phyloP scores from a whole-genome alignment of 1,140 invertebrate species.

The Conus betulinus region DNA sequence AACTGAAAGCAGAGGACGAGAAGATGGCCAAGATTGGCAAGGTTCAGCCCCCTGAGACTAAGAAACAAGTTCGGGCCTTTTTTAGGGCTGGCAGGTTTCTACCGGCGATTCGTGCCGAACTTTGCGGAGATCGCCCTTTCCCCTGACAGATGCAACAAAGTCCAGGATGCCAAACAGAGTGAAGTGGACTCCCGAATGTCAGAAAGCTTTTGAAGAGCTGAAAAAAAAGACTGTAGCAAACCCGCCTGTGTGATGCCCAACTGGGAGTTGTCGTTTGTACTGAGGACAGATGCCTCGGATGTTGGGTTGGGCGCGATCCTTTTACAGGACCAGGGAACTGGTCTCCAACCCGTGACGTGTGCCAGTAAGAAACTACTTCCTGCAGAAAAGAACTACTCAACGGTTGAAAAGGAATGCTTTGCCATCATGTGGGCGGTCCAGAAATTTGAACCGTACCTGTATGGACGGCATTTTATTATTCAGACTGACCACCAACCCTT shows the following conservation, averaged over 20 bases:
- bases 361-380: slow-evolving; percentile 51
- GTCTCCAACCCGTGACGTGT: slow-evolving; percentile 50
- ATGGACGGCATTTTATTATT: slow-evolving; percentile 76
- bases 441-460: slow-evolving; percentile 72
- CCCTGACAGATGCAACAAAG: slow-evolving; percentile 58
- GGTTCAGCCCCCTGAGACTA: slow-evolving; percentile 62
- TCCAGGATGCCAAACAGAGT: slow-evolving; percentile 28
- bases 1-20: neutral
- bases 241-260: slow-evolving; percentile 56
- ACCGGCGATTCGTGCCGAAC: slow-evolving; percentile 38
- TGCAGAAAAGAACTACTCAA: slow-evolving; percentile 60
- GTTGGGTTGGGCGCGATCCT: slow-evolving; percentile 50
- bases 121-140: slow-evolving; percentile 68
- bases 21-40: slow-evolving; percentile 63
- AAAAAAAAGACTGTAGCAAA: neutral
- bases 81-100: slow-evolving; percentile 76
- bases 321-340: slow-evolving; percentile 43
- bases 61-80: slow-evolving; percentile 73
- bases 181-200: slow-evolving; percentile 2
- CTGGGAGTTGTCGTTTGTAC: slow-evolving; percentile 62
- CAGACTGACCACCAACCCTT: slow-evolving; percentile 78
- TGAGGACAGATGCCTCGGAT: slow-evolving; percentile 64
- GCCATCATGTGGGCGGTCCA: slow-evolving; percentile 71
- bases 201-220: slow-evolving; percentile 38
- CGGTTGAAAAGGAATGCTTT: slow-evolving; percentile 73